These are phyloP conservation scores for Nycticorax nycticorax DNA, from an alignment of 2,113 vertebrate species.

Conservation along the genomic window DNA sequence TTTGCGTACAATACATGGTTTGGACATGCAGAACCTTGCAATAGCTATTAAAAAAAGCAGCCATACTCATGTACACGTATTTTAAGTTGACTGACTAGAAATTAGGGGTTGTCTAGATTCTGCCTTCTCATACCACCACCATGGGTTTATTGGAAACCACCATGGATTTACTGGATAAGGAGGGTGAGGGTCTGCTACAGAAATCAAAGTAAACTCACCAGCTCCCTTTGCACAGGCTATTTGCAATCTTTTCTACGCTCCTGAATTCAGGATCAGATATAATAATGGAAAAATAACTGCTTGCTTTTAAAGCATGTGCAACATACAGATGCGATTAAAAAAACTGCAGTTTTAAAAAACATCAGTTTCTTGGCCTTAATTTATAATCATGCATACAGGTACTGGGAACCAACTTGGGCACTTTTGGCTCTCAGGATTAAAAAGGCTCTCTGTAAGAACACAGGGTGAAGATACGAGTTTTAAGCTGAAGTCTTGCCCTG, in stretches of 20 bases:
- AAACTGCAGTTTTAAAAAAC: neutral
- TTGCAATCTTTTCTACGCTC: neutral
- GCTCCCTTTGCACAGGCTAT: neutral
- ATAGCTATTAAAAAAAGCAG: neutral
- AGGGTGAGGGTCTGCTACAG: neutral
- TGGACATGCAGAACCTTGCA: neutral
- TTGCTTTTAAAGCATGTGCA: neutral
- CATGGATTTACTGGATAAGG: neutral
- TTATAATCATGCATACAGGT: neutral
- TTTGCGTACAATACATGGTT: neutral
- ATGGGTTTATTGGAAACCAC: neutral
- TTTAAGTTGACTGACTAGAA: rapidly evolving
- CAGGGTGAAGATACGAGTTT: neutral
- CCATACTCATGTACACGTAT: neutral
- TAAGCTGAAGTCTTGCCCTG: neutral
- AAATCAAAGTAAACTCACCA: neutral
- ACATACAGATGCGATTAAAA: neutral
- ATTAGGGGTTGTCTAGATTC: neutral
- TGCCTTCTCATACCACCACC: neutral
- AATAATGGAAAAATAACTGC: neutral
- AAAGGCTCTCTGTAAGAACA: neutral
- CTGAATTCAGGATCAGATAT: neutral
- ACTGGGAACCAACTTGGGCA: neutral
- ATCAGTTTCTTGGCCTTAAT: neutral
- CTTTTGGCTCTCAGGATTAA: neutral